Base-by-base conservation (phyloP, 1,140 invertebrate species). In the Brachionus plicatilis region DNA sequence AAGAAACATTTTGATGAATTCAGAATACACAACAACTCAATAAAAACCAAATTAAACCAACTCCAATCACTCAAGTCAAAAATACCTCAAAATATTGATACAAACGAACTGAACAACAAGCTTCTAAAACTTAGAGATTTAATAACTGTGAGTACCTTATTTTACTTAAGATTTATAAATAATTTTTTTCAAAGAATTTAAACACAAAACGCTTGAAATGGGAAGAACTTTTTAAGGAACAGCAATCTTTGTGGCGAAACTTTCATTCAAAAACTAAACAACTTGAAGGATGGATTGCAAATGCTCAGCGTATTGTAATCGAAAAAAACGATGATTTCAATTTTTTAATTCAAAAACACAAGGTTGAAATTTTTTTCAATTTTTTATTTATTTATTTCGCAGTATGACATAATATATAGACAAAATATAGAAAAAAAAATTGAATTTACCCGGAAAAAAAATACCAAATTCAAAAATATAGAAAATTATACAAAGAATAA, bases 1-100 rank as follows among this genome's bases (percentile, higher is more conserved):
- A 80, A 82, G 79, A 68, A 68, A 65, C 79, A 82, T 27, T 82
- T 82, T 27, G 53, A 60, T 11, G 79, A 68, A 14, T 68, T 82
- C 5, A 45, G 65, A 60, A 45, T 11, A 14, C 79, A 82, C 4
- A 47, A 6, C 3, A 82, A 65, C 7, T 65, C 29, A 0, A 60
- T 82, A n/a, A 82, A 82, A 65, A 45, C 1, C 17, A 82, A 82
- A 82, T 24, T 82, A 8, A 24, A 65, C 17, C 79, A 45, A 65
- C 33, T 82, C 0, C 37, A 45, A 43, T 43, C 24, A 20, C 2
- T 82, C n/a, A 82, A 45, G 37, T 41, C 53, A 37, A 17, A 65
- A 24, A 24, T 45, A 45, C 37, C 53, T 17, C 79, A 41, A 68
- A 60, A 68, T 65, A 29, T 82, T 12, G 79, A 82, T 7, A 24